Conservation (phyloP, 2,113 vertebrate species). For the Pan paniscus region DNA sequence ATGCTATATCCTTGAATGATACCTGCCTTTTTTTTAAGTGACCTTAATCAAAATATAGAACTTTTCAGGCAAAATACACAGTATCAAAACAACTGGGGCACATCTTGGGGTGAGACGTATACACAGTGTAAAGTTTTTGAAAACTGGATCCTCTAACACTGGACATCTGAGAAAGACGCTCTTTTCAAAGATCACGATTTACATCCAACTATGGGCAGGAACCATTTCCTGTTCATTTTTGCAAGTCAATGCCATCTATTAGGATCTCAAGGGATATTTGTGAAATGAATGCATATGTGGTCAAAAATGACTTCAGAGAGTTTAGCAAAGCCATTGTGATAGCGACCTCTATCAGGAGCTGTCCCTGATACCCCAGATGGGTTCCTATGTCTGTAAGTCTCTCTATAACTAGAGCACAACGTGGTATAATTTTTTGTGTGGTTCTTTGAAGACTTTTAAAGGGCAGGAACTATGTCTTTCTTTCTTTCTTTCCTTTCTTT, state of each 20-base stretch:
- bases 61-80: not conserved
- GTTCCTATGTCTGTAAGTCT: not conserved
- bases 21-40: not conserved
- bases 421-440: accelerated
- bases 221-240: not conserved
- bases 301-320: not conserved
- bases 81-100: not conserved
- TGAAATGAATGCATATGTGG: not conserved
- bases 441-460: not conserved
- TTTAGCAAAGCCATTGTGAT: not conserved
- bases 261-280: not conserved
- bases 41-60: not conserved
- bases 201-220: too few species aligned
- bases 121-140: not conserved
- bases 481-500: not conserved
- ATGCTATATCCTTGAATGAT: not conserved
- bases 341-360: not conserved
- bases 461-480: not conserved
- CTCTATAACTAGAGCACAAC: accelerated
- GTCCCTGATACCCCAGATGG: too few species aligned
- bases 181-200: not conserved
- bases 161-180: not conserved
- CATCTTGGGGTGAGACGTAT: not conserved
- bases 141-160: not conserved
- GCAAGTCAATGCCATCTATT: accelerated